Evolutionary conservation across 2,113 vertebrate genomes (phyloP).

Genomic region (Rhizomys pruinosus): DNA sequence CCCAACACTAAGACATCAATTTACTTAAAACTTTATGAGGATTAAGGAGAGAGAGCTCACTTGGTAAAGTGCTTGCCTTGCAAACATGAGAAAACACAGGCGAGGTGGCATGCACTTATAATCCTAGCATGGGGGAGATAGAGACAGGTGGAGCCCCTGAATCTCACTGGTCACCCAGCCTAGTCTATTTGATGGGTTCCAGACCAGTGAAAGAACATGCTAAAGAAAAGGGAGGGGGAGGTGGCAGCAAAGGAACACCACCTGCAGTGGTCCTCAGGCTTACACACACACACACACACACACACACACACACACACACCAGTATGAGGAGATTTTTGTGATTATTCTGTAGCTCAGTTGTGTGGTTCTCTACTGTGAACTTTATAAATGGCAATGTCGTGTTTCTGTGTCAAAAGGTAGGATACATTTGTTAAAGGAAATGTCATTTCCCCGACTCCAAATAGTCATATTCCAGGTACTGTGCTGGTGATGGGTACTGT

Average conservation of each 20-base stretch:
- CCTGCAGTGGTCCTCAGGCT: not conserved
- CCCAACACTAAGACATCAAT: not conserved
- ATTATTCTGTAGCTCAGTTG: no score
- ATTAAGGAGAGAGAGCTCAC: not conserved
- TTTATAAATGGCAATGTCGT: not conserved
- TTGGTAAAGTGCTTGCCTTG: not conserved
- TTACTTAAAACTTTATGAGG: not conserved
- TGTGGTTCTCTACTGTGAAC: not conserved
- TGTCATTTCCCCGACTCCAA: not conserved
- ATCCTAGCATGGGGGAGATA: not conserved
- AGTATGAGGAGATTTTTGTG: no score
- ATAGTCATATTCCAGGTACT: not conserved
- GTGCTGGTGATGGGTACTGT: not conserved
- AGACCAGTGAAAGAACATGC: not conserved
- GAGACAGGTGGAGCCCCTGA: not conserved
- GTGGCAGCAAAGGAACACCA: not conserved
- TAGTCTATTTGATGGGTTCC: not conserved
- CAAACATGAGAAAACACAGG: not conserved
- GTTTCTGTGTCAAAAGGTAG: not conserved
- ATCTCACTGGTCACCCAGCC: no score
- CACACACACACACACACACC: not conserved
- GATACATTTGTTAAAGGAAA: not conserved
- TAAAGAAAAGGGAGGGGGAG: not conserved
- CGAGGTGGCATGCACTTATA: not conserved
- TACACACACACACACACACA: not conserved